These are phyloP conservation scores for Oenanthe oenanthe DNA, from an alignment of 2,113 vertebrate species.

Conservation along the genomic window DNA sequence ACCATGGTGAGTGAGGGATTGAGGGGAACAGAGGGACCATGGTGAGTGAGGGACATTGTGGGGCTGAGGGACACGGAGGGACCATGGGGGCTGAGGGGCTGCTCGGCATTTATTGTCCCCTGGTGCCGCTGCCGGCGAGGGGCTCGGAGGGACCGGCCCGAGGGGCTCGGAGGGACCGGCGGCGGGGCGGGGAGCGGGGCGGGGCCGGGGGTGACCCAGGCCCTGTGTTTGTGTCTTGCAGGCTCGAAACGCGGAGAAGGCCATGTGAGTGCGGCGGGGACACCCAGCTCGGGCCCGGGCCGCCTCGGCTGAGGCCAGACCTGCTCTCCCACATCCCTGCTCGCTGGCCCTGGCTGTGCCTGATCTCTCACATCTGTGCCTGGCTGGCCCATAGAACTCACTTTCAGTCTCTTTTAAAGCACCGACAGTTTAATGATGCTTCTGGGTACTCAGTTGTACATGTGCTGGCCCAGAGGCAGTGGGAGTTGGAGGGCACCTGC, in stretches of 20 bases:
- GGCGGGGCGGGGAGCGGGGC: too few relatives aligned
- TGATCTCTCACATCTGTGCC: fast-evolving
- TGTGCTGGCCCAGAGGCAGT: fast-evolving
- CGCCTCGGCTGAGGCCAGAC: background rate
- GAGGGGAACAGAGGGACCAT: background rate
- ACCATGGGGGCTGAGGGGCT: background rate
- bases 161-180: too few relatives aligned
- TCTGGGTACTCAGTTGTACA: fast-evolving
- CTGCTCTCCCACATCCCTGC: fast-evolving
- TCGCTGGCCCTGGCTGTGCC: fast-evolving
- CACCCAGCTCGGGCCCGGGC: too few relatives aligned
- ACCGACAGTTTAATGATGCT: fast-evolving
- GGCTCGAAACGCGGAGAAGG: constrained; percentile 12
- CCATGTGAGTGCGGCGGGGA: background rate
- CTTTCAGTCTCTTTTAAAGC: background rate
- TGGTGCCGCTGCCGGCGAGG: too few relatives aligned
- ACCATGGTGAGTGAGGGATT: background rate
- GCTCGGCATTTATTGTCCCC: too few relatives aligned
- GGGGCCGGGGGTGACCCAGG: background rate
- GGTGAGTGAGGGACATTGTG: background rate
- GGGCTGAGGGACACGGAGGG: too few relatives aligned
- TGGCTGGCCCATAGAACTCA: fast-evolving
- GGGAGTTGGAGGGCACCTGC: fast-evolving
- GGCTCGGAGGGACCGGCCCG: background rate
- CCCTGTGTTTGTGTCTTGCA: background rate